Evolutionary conservation across 2,797 vertebrate genomes (phyloP).

Genomic region (Pogonophryne albipinna): DNA sequence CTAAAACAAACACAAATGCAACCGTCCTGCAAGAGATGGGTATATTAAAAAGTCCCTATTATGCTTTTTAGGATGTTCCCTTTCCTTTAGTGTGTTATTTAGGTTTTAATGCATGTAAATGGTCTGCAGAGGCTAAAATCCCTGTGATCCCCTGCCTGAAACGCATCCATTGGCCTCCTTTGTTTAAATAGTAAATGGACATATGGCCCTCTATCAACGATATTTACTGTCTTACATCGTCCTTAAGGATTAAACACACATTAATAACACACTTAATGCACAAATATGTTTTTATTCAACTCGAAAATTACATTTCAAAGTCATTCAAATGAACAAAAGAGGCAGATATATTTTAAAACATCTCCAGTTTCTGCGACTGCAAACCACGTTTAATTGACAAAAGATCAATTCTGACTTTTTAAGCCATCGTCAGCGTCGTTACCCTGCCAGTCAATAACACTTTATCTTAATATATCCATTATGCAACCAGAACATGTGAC

Average conservation of each 20-base stretch:
- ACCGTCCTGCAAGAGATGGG: no score
- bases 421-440: slow-evolving; percentile 63
- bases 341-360: background rate
- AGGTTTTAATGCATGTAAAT: no score
- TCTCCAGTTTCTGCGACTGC: slow-evolving; percentile 20
- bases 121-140: no score
- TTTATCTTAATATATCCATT: slow-evolving; percentile 9
- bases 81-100: no score
- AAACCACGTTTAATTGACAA: background rate
- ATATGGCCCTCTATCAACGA: no score
- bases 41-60: no score
- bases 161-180: no score
- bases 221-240: background rate
- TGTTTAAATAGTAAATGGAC: no score
- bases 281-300: no score
- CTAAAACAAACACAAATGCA: no score
- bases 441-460: background rate
- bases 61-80: no score
- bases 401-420: slow-evolving; percentile 55
- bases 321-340: background rate
- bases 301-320: slow-evolving; percentile 8
- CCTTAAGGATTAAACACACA: background rate
- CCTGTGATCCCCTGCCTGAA: no score
- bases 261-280: slow-evolving; percentile 28
- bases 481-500: slow-evolving; percentile 13